These are phyloP conservation scores for Ictidomys tridecemlineatus DNA, from an alignment of 2,113 vertebrate genomes.

Conservation along the genomic window DNA sequence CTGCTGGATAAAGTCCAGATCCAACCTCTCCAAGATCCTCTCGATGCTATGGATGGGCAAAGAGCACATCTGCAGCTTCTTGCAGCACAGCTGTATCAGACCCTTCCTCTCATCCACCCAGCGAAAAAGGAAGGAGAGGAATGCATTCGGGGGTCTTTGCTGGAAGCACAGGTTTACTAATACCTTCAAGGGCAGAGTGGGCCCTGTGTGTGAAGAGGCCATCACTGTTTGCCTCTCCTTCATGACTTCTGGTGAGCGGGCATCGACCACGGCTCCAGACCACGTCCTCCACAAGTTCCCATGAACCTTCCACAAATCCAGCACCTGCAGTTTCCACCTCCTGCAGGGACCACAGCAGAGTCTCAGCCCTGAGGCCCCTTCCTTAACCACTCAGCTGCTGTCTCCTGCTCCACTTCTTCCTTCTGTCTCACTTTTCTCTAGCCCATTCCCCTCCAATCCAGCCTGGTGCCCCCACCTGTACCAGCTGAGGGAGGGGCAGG, in stretches of 20 bases:
- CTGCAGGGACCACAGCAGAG: neutral
- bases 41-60: no score
- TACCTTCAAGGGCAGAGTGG: neutral
- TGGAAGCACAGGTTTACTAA: neutral
- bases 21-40: neutral
- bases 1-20: neutral
- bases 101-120: no score
- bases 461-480: neutral
- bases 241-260: no score
- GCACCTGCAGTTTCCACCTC: neutral
- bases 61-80: neutral
- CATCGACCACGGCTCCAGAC: accelerated
- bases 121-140: accelerated
- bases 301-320: neutral
- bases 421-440: no score
- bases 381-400: no score
- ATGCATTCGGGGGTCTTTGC: accelerated
- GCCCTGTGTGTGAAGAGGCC: accelerated
- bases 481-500: neutral
- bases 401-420: no score
- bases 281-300: neutral
- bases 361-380: neutral
- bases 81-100: neutral
- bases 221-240: neutral
- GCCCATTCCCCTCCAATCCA: neutral